These are phyloP conservation scores for Sorex maritimensis DNA, from an alignment of 2,797 vertebrate genomes.

Conservation along the genomic window DNA sequence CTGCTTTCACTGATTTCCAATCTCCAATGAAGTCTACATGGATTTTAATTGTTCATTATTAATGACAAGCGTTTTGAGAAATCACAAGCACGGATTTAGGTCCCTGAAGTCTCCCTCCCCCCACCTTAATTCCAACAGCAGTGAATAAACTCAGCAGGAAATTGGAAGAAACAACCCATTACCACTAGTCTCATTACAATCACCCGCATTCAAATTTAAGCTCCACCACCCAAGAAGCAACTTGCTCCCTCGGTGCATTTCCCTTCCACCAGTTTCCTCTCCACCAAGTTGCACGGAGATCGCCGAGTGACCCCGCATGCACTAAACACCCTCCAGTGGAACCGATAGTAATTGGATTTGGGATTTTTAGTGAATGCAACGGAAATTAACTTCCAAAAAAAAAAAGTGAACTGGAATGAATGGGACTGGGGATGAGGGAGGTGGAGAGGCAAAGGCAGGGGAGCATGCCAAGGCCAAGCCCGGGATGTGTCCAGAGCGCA, in stretches of 20 bases:
- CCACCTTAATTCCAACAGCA: slow-evolving; percentile 56
- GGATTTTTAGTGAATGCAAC: slow-evolving; percentile 67
- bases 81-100: slow-evolving; percentile 61
- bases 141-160: slow-evolving; percentile 21
- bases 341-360: not conserved
- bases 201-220: slow-evolving; percentile 55
- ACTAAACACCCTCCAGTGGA: slow-evolving; percentile 61
- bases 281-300: slow-evolving; percentile 75
- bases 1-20: slow-evolving; percentile 70
- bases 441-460: slow-evolving; percentile 16
- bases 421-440: slow-evolving; percentile 46
- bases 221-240: slow-evolving; percentile 65
- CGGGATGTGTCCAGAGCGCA: slow-evolving; percentile 62
- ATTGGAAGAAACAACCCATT: slow-evolving; percentile 51
- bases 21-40: slow-evolving; percentile 14
- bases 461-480: slow-evolving; percentile 72
- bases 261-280: slow-evolving; percentile 58
- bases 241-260: slow-evolving; percentile 67
- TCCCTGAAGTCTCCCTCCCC: slow-evolving; percentile 39
- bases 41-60: slow-evolving; percentile 61
- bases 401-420: slow-evolving; percentile 74
- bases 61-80: slow-evolving; percentile 62
- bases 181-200: not conserved
- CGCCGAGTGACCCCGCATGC: slow-evolving; percentile 47
- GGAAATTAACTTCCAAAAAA: slow-evolving; percentile 69